Base-by-base conservation (phyloP, 92 coral and sea anemone genomes). In the Actinernus sp. region DNA sequence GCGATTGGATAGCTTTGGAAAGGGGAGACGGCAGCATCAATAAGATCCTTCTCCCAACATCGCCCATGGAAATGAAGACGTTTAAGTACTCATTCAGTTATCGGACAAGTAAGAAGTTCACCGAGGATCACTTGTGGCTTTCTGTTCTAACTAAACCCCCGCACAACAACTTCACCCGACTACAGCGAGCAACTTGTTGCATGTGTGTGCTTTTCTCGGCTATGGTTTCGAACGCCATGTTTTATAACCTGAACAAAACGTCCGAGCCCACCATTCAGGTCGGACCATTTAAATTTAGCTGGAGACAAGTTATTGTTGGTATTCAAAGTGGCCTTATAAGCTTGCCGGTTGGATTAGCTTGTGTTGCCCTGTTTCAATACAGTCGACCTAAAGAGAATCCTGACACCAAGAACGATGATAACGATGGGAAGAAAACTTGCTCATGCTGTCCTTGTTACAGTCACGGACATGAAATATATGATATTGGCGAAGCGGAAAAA, bases 91-190 rank as follows among this genome's bases (percentile, higher is more conserved):
- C 88, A 9, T 67, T 86, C 28, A 86, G 81, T 73, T 58, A 65
- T 7, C 49, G 78, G 56, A 65, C 86, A n/a, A 61, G 92, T 16
- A 81, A 66, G 34, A 85, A 74, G 31, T 78, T 90, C 38, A 70
- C 93, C 0, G 97, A 91, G 26, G 93, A 92, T 1, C 97, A 91
- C 32, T 27, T 91, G 31, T 91, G 97, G 97, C 27, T 91, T 46
- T 91, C 97, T 4, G 90, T 91, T 7, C 41, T 87, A 17, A 86
- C 89, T 26, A 91, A 91, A 58, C 87, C 93, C 1, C 86, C 93
- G 1, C 37, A 56, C 64, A 82, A 80, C 52, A 63, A 46, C 13
- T 91, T 87, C 66, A 87, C 97, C 0, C 90, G 97, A 5, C 85
- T 87, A 0, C 97, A 91, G 29, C 63, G 97, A 33, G 76, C 93